phyloP scores from a whole-genome alignment of 2,888 invertebrate genomes.

The Plagodis dolabraria region DNA sequence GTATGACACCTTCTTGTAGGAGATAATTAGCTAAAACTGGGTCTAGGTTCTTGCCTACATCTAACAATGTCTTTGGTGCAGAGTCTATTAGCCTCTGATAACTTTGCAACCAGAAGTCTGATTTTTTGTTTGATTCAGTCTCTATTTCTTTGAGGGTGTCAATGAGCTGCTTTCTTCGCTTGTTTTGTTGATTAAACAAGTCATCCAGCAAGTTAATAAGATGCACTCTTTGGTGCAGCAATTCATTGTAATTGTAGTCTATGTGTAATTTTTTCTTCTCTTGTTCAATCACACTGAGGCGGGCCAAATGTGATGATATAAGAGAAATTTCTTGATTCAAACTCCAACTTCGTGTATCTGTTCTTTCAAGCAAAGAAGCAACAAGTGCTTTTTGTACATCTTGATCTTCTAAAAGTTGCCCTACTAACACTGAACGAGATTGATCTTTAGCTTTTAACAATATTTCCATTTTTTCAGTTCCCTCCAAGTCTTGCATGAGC shows the following conservation, averaged over 20 bases:
- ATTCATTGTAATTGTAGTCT: conserved; percentile 88
- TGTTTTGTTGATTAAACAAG: conserved; percentile 88
- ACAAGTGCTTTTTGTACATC: conserved; percentile 90
- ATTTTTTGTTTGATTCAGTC: conserved; percentile 72
- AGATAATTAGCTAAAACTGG: conserved; percentile 88
- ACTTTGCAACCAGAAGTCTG: conserved; percentile 91
- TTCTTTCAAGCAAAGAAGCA: conserved; percentile 88
- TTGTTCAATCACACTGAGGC: conserved; percentile 89
- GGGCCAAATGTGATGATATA: conserved; percentile 89
- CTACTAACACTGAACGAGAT: conserved; percentile 85
- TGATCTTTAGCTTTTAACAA: conserved; percentile 87
- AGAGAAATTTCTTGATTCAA: conserved; percentile 90
- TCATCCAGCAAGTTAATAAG: conserved; percentile 88
- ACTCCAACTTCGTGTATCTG: conserved; percentile 91
- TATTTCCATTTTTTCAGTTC: conserved; percentile 84
- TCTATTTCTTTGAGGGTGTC: conserved; percentile 90
- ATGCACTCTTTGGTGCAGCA: conserved; percentile 87
- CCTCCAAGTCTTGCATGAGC: conserved; percentile 84
- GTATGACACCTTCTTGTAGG: conserved; percentile 89
- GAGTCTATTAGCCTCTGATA: conserved; percentile 93
- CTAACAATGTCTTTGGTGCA: conserved; percentile 87
- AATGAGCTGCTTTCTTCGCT: conserved; percentile 87
- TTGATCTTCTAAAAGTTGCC: conserved; percentile 87
- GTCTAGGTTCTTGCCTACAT: conserved; percentile 86
- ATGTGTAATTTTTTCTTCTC: conserved; percentile 88